These are phyloP conservation scores for Chionomys nivalis DNA, from an alignment of 2,113 vertebrate genomes.

Conservation along the genomic window DNA sequence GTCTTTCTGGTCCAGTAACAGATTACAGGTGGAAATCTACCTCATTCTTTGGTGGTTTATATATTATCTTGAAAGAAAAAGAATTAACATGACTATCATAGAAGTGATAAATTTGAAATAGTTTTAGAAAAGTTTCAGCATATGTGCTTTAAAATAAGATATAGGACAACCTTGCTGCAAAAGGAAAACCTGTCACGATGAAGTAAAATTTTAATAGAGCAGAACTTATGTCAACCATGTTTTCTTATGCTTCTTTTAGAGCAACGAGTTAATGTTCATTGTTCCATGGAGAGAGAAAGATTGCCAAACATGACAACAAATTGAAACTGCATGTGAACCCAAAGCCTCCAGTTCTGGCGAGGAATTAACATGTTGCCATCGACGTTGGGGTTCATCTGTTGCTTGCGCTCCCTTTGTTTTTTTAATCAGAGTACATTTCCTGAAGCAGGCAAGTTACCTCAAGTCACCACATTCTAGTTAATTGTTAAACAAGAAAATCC, in stretches of 20 bases:
- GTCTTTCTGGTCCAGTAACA: neutral
- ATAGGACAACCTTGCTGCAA: slow-evolving; percentile 14
- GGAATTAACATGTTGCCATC: slow-evolving; percentile 64
- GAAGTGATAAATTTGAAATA: slow-evolving; percentile 68
- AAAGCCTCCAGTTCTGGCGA: slow-evolving; percentile 63
- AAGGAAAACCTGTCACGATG: slow-evolving; percentile 18
- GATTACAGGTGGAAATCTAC: slow-evolving; percentile 30
- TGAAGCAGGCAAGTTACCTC: slow-evolving; percentile 75
- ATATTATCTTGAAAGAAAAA: slow-evolving; percentile 56
- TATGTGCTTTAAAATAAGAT: slow-evolving; percentile 64
- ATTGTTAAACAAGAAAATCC: slow-evolving; percentile 67
- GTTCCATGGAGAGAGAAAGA: slow-evolving; percentile 76
- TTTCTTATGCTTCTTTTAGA: slow-evolving; percentile 82
- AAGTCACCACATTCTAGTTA: slow-evolving; percentile 69
- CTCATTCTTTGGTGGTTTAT: slow-evolving; percentile 39
- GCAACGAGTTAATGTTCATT: slow-evolving; percentile 75
- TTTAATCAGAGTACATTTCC: slow-evolving; percentile 79
- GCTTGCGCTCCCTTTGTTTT: slow-evolving; percentile 70
- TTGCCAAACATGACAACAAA: slow-evolving; percentile 80
- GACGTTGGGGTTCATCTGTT: slow-evolving; percentile 77
- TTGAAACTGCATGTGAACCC: slow-evolving; percentile 81
- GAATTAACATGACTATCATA: slow-evolving; percentile 64
- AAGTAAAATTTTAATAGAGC: slow-evolving; percentile 61
- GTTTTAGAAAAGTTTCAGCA: slow-evolving; percentile 60
- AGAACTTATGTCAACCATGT: slow-evolving; percentile 71